These are phyloP conservation scores for Eledone cirrhosa DNA, from an alignment of 2,888 invertebrate genomes.

Conservation along the genomic window DNA sequence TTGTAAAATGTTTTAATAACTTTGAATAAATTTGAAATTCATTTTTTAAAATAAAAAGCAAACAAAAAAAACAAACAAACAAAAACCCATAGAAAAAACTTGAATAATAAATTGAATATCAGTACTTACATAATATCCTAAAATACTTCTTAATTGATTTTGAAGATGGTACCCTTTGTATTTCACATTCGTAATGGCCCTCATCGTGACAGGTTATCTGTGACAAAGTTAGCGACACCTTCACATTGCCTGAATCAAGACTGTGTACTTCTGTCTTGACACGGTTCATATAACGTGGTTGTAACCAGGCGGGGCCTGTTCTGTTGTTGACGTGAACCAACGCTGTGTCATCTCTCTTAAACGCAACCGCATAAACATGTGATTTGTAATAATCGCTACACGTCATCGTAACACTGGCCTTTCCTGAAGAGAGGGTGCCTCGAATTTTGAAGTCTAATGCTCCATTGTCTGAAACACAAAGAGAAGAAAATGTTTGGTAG, in stretches of 20 bases:
- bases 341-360: background rate
- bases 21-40: no score
- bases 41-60: no score
- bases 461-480: background rate
- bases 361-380: background rate
- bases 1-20: no score
- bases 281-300: background rate
- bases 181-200: slow-evolving; percentile 9
- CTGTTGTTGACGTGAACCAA: background rate
- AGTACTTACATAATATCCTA: slow-evolving; percentile 17
- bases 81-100: no score
- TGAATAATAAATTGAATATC: no score
- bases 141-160: slow-evolving; percentile 11
- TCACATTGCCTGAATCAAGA: slow-evolving; percentile 2
- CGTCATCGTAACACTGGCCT: slow-evolving; percentile 17
- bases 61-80: no score
- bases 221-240: slow-evolving; percentile 16
- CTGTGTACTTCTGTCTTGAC: background rate
- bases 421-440: slow-evolving; percentile 1
- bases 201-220: slow-evolving; percentile 7
- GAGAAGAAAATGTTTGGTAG: background rate
- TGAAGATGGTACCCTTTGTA: background rate
- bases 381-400: slow-evolving; percentile 6
- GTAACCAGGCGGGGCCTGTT: background rate
- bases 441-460: slow-evolving; percentile 18